Evolutionary conservation across 2,797 vertebrate species (phyloP).

Genomic region (Sebastiscus albofasciatus): DNA sequence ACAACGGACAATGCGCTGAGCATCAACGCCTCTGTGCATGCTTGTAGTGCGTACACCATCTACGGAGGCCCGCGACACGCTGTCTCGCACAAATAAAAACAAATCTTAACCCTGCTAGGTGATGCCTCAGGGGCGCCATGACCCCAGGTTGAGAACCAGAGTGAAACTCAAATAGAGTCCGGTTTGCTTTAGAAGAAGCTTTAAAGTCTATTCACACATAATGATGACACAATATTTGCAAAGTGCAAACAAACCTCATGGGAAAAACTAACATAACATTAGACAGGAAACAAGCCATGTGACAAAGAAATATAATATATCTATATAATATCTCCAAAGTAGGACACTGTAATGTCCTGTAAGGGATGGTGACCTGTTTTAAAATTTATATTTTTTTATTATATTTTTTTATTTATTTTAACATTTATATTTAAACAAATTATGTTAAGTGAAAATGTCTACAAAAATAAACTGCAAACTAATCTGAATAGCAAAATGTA

Average conservation of each 20-base stretch:
- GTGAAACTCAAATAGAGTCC: constrained; percentile 21
- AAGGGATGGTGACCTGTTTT: too few relatives aligned
- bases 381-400: neutral
- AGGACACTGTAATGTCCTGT: neutral
- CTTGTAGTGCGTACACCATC: too few relatives aligned
- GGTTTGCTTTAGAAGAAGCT: constrained; percentile 1
- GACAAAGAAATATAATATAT: too few relatives aligned
- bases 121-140: too few relatives aligned
- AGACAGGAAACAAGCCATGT: too few relatives aligned
- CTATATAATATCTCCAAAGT: neutral
- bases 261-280: neutral
- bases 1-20: too few relatives aligned
- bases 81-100: too few relatives aligned
- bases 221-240: neutral
- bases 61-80: too few relatives aligned
- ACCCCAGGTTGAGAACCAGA: neutral
- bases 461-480: neutral
- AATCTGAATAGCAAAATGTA: neutral
- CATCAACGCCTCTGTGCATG: too few relatives aligned
- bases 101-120: too few relatives aligned
- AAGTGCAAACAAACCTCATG: neutral
- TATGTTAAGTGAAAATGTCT: neutral
- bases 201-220: constrained; percentile 12
- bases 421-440: neutral
- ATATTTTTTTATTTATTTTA: neutral